These are phyloP conservation scores for Cariama cristata DNA, from an alignment of 2,113 vertebrate species.

Conservation along the genomic window DNA sequence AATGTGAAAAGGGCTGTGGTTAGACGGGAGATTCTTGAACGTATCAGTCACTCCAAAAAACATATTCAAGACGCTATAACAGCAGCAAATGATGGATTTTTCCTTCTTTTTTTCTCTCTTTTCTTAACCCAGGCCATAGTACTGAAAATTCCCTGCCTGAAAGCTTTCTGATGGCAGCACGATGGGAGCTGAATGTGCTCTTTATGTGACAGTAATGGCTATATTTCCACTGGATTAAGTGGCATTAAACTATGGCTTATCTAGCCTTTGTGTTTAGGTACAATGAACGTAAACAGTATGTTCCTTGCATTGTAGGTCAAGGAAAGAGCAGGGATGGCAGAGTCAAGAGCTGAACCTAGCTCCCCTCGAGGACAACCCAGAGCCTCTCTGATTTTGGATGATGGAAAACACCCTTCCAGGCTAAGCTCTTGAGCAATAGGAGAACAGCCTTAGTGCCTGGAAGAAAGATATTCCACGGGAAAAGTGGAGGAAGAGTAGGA, in stretches of 20 bases:
- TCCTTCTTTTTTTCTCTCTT: background rate
- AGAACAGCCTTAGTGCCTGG: background rate
- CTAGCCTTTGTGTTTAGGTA: background rate
- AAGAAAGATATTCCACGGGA: background rate
- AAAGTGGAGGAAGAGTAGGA: background rate
- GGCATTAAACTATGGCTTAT: background rate
- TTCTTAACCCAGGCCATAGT: background rate
- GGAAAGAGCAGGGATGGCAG: background rate
- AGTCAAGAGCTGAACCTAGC: background rate
- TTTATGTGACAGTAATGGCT: background rate
- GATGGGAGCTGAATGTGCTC: background rate
- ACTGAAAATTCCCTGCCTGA: background rate
- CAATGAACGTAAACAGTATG: background rate
- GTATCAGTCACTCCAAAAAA: background rate
- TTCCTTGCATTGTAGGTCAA: background rate
- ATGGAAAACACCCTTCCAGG: background rate
- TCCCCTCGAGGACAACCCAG: background rate
- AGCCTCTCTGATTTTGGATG: background rate
- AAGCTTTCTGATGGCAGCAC: background rate
- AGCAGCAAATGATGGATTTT: background rate
- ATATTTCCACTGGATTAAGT: background rate
- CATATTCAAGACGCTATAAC: background rate
- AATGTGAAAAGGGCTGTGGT: constrained; percentile 23
- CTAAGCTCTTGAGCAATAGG: background rate
- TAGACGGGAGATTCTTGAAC: background rate